Conservation (phyloP, 1,140 invertebrate genomes). For the Laupala kohalensis region DNA sequence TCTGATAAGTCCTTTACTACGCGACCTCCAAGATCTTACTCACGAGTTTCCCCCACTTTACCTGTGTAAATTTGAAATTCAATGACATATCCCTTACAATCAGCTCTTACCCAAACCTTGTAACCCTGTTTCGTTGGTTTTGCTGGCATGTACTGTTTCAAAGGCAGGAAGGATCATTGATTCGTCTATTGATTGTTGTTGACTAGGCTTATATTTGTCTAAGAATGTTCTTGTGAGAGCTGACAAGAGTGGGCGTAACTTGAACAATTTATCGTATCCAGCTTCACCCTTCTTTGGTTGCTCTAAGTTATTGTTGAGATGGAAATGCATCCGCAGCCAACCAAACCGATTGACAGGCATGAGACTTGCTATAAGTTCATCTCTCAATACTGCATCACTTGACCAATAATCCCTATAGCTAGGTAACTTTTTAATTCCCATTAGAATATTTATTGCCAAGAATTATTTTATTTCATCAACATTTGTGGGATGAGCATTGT, state of each 20-base stretch:
- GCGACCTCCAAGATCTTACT: slow-evolving; percentile 18
- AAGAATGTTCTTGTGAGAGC: background rate
- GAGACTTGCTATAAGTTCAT: slow-evolving; percentile 23
- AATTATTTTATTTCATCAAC: slow-evolving; percentile 19
- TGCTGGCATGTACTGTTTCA: slow-evolving; percentile 22
- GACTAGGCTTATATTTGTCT: slow-evolving; percentile 3
- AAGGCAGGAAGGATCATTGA: slow-evolving; percentile 22
- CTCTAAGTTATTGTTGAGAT: slow-evolving; percentile 6
- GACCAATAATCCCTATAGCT: slow-evolving; percentile 25
- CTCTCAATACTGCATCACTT: slow-evolving; percentile 23
- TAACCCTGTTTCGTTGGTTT: slow-evolving; percentile 24
- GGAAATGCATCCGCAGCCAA: slow-evolving; percentile 21
- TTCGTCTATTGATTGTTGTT: slow-evolving; percentile 14
- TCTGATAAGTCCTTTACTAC: slow-evolving; percentile 23
- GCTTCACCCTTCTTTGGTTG: slow-evolving; percentile 10
- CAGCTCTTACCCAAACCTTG: slow-evolving; percentile 20
- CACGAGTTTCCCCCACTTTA: slow-evolving; percentile 7
- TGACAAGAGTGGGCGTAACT: slow-evolving; percentile 16
- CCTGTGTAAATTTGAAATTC: slow-evolving; percentile 22
- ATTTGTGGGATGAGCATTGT: slow-evolving; percentile 11
- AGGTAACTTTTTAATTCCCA: slow-evolving; percentile 22
- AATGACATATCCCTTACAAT: slow-evolving; percentile 7
- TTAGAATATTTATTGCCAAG: slow-evolving; percentile 22
- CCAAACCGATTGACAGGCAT: slow-evolving; percentile 30
- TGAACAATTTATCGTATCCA: slow-evolving; percentile 18